Evolutionary conservation across 1,140 invertebrate genomes (phyloP).

Genomic region (Ceratosolen fusciceps): DNA sequence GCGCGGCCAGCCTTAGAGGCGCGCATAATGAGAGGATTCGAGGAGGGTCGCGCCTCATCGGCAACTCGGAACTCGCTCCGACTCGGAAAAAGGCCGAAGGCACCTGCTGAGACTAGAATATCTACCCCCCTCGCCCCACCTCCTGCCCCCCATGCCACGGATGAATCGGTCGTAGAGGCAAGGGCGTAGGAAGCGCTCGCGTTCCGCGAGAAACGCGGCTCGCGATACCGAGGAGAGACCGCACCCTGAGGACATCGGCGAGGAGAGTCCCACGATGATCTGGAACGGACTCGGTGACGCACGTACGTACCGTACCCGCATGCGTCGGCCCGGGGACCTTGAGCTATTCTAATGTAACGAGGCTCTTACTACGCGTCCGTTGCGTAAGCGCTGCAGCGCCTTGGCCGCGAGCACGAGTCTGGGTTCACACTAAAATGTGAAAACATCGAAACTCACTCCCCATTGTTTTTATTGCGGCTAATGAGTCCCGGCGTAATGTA

Average conservation of each 20-base stretch:
- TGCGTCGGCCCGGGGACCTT: constrained; percentile 57
- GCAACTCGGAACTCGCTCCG: not conserved
- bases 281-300: constrained; percentile 54
- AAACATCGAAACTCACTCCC: constrained; percentile 14
- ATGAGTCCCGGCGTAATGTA: too few species aligned
- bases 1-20: too few species aligned
- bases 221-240: constrained; percentile 48
- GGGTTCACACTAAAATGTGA: constrained; percentile 40
- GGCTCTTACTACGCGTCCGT: constrained; percentile 53
- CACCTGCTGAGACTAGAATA: too few species aligned
- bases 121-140: too few species aligned
- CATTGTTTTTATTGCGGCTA: too few species aligned
- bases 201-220: not conserved
- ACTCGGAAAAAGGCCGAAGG: not conserved
- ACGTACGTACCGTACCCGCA: not conserved
- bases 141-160: not conserved
- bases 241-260: constrained; percentile 55
- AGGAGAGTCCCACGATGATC: constrained; percentile 69
- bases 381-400: constrained; percentile 22
- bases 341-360: constrained; percentile 54
- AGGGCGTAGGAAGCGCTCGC: too few species aligned
- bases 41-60: too few species aligned
- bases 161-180: not conserved
- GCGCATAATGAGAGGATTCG: too few species aligned
- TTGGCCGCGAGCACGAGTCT: constrained; percentile 7